Percentiles rank a stretch among this genome's conserved stretches.
Evolutionary conservation across 2,888 invertebrate species (phyloP).

Genomic region (Odontocolon sp.): DNA sequence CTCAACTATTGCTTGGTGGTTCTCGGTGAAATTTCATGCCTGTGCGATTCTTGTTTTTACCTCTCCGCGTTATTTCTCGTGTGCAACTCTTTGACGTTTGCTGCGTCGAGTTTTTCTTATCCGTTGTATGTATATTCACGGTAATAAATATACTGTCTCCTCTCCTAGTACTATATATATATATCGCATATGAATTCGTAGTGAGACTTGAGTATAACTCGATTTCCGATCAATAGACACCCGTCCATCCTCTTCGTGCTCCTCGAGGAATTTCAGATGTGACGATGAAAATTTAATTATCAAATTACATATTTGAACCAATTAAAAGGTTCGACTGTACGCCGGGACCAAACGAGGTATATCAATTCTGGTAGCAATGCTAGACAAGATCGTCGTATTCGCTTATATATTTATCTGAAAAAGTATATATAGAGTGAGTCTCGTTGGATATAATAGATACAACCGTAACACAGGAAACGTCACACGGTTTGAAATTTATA

Average conservation of each 20-base stretch:
- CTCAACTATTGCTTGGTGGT: slow-evolving; percentile 39
- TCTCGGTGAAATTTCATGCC: slow-evolving; percentile 39
- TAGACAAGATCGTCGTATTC: background rate
- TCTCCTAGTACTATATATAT: background rate
- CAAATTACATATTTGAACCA: slow-evolving; percentile 30
- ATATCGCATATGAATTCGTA: too few species aligned
- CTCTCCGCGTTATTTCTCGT: background rate
- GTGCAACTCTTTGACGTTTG: background rate
- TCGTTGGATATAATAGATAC: background rate
- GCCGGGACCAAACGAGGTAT: background rate
- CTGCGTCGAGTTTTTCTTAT: slow-evolving; percentile 26
- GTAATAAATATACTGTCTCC: slow-evolving; percentile 4
- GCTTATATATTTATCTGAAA: background rate
- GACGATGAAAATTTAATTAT: slow-evolving; percentile 9
- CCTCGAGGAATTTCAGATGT: background rate
- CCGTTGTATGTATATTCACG: background rate
- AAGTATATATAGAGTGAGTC: background rate
- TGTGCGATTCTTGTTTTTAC: slow-evolving; percentile 47
- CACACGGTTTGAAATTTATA: slow-evolving; percentile 20
- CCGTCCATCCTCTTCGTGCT: background rate
- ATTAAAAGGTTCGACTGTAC: background rate
- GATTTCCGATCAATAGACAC: background rate
- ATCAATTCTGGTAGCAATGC: background rate
- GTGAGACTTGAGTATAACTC: background rate
- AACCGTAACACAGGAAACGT: background rate